Evolutionary conservation across 2,888 invertebrate genomes (phyloP).

Genomic region (Mimachlamys varia): DNA sequence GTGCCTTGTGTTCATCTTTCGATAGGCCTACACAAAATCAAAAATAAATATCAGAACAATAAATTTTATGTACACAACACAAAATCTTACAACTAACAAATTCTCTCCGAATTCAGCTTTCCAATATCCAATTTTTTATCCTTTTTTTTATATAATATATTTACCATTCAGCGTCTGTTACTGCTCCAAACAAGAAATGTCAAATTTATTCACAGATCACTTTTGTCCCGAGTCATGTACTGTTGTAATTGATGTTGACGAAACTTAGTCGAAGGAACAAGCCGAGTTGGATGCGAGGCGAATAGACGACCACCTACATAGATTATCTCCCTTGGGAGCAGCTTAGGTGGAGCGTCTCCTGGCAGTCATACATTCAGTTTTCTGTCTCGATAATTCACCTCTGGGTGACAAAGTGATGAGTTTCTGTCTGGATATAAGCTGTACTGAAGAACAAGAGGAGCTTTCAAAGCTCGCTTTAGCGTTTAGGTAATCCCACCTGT

Average conservation of each 20-base stretch:
- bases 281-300: not conserved
- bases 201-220: too few species aligned
- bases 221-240: not conserved
- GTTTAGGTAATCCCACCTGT: not conserved
- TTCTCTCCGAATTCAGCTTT: too few species aligned
- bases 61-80: too few species aligned
- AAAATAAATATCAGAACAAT: too few species aligned
- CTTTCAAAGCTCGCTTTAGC: not conserved
- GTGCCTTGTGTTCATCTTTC: too few species aligned
- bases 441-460: not conserved
- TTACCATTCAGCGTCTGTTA: too few species aligned
- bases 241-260: not conserved
- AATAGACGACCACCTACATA: not conserved
- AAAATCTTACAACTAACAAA: too few species aligned
- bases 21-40: too few species aligned
- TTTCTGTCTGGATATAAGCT: not conserved
- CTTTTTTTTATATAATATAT: too few species aligned
- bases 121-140: too few species aligned
- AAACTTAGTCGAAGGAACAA: not conserved
- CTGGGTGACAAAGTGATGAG: slow-evolving; percentile 14
- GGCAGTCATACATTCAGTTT: slow-evolving; percentile 22
- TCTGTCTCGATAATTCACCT: slow-evolving; percentile 1
- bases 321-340: not conserved
- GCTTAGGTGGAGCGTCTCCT: slow-evolving; percentile 1
- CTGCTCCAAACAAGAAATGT: too few species aligned